Base-by-base conservation (phyloP, 2,888 invertebrate genomes). In the Patella ulyssiponensis region DNA sequence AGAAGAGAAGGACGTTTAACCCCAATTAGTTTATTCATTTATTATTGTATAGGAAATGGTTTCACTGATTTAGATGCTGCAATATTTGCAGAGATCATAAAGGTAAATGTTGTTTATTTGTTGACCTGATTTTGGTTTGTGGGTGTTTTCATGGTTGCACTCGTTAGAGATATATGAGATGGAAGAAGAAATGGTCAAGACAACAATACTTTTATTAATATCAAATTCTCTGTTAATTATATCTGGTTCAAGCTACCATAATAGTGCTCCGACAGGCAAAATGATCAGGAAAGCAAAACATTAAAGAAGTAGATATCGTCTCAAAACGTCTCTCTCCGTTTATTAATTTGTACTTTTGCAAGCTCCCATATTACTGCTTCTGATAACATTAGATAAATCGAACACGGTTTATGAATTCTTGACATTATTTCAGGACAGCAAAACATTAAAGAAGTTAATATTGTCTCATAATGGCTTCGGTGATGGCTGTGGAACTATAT, bases 381-480 rank as follows among this genome's bases (percentile, higher is more conserved):
- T 0, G 44, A 9, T 44, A 9, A 44, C 7, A 44, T 1, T 44
- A 44, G 44, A 44, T 44, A 44, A 44, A 4, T 44, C 44, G 44
- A 44, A 44, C 44, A 9, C 44, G 0, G 0, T 44, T 44, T 5
- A 44, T 44, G 44, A 44, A 44, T 44, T 44, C 71, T 53, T 54
- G 5, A 27, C 76, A 51, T 72, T 71, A n/a, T 73, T 77, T 17
- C 77, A 84, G 85, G 81, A 82, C 15, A 83, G 80, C 72, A 78
- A 80, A 54, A 77, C 79, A 11, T 69, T 87, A n/a, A 82, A 82
- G 75, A 80, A 84, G 69, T 77, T 88, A 20, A 74, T 82, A 54
- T 77, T 88, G 56, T 80, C 86, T 17, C 81, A 85, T 9, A 88
- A 88, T 71, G 83, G 86, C 33, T 83, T 88, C 70, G 87, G 83